Evolutionary conservation across 2,888 invertebrate genomes (phyloP).

Genomic region (Biston stratarius): DNA sequence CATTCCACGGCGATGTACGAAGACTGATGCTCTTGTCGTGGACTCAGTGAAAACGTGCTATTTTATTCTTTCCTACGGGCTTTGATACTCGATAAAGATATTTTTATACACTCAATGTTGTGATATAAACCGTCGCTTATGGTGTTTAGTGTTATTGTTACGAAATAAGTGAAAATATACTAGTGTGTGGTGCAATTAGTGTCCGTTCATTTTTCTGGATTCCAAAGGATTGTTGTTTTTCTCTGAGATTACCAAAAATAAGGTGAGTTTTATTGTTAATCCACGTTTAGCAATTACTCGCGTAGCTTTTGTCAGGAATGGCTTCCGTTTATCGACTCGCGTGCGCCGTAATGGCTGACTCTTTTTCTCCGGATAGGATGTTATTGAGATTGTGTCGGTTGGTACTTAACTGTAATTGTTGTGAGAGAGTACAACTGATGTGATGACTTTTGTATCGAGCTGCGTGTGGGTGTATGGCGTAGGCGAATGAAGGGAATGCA

Average conservation of each 20-base stretch:
- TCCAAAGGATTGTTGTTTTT: slow-evolving; percentile 76
- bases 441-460: slow-evolving; percentile 57
- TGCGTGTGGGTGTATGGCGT: slow-evolving; percentile 68
- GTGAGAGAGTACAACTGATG: slow-evolving; percentile 47
- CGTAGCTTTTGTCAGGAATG: slow-evolving; percentile 78
- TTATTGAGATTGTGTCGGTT: slow-evolving; percentile 51
- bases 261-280: slow-evolving; percentile 66
- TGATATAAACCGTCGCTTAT: slow-evolving; percentile 75
- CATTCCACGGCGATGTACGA: slow-evolving; percentile 84
- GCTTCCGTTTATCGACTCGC: slow-evolving; percentile 84
- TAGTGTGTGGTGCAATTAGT: slow-evolving; percentile 82
- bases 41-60: slow-evolving; percentile 78
- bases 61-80: slow-evolving; percentile 77
- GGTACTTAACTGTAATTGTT: slow-evolving; percentile 43
- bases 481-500: slow-evolving; percentile 65
- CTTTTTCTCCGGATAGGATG: slow-evolving; percentile 65
- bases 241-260: slow-evolving; percentile 66
- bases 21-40: slow-evolving; percentile 85
- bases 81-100: slow-evolving; percentile 70
- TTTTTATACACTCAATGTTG: slow-evolving; percentile 77
- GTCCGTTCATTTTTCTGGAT: slow-evolving; percentile 75
- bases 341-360: slow-evolving; percentile 85
- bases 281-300: slow-evolving; percentile 52
- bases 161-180: slow-evolving; percentile 72
- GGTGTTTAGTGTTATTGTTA: slow-evolving; percentile 78